A percentile compares a stretch with the other conserved stretches of the same genome.
Conservation (phyloP, 1,140 invertebrate species). For the Achroia grisella region DNA sequence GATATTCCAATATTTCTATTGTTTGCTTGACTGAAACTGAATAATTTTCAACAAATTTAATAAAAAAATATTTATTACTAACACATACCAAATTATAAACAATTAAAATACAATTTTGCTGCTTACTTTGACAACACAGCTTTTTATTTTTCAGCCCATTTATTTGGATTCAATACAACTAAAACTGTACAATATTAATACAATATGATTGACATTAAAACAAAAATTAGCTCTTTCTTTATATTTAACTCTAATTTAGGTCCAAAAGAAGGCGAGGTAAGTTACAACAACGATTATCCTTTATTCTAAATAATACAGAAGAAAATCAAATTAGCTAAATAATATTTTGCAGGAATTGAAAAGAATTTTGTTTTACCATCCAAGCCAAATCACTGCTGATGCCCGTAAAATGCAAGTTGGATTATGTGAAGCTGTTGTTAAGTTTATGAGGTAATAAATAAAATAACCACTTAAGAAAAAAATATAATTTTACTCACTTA, state of each 20-base stretch:
- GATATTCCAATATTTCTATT: too few relatives aligned
- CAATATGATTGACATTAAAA: constrained; percentile 62
- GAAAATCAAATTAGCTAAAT: too few relatives aligned
- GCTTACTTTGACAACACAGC: too few relatives aligned
- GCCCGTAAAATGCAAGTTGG: constrained; percentile 92
- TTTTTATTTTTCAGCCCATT: too few relatives aligned
- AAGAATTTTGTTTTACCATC: constrained; percentile 92
- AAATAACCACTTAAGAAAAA: too few relatives aligned
- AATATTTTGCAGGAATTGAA: constrained; percentile 92
- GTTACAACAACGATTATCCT: constrained; percentile 6
- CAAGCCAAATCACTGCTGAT: constrained; percentile 83
- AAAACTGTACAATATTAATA: not conserved
- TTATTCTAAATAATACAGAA: too few relatives aligned
- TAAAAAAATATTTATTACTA: too few relatives aligned
- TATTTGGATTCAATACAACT: too few relatives aligned
- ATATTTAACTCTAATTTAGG: constrained; percentile 70
- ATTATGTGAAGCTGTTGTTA: constrained; percentile 92
- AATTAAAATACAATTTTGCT: too few relatives aligned
- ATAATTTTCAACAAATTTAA: too few relatives aligned
- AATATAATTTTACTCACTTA: not conserved
- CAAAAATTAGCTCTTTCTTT: constrained; percentile 64
- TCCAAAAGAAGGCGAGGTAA: constrained; percentile 66
- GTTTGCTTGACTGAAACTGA: too few relatives aligned
- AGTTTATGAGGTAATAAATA: constrained; percentile 95
- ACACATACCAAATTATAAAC: too few relatives aligned